A percentile compares a stretch with the other conserved stretches of the same genome.
Conservation (phyloP, 2,113 vertebrate species). For the Ceuthmochares aereus region DNA sequence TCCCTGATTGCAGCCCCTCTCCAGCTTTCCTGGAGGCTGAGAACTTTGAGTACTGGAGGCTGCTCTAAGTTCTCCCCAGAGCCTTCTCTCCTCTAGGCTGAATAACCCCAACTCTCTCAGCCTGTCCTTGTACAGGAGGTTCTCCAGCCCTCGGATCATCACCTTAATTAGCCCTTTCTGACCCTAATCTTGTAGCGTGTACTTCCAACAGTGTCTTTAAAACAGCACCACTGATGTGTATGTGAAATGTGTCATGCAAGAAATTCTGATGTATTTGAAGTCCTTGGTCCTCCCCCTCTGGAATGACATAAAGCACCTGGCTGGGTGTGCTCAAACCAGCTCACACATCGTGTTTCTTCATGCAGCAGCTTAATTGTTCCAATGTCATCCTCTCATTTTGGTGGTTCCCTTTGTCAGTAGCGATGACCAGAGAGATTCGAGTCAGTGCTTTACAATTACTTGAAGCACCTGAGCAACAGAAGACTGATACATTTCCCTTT, state of each 20-base stretch:
- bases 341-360: not conserved
- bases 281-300: not conserved
- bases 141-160: no score
- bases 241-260: rapidly evolving
- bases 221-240: not conserved
- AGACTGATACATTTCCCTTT: not conserved
- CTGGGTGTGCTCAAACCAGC: not conserved
- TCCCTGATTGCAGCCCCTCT: no score
- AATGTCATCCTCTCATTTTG: not conserved
- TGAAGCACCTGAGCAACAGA: not conserved
- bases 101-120: no score
- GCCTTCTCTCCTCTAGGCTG: no score
- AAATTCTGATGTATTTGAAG: rapidly evolving
- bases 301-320: not conserved
- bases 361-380: not conserved
- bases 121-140: no score
- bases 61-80: no score
- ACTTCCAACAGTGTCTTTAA: not conserved
- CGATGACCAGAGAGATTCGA: rapidly evolving
- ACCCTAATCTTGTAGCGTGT: not conserved
- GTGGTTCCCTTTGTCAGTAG: not conserved
- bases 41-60: no score
- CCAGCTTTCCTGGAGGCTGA: no score
- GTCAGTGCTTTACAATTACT: not conserved
- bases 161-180: not conserved